Evolutionary conservation across 2,888 invertebrate genomes (phyloP), one percentile per base, ranked within the genome.

Genomic region (Lamellibrachia satsuma): DNA sequence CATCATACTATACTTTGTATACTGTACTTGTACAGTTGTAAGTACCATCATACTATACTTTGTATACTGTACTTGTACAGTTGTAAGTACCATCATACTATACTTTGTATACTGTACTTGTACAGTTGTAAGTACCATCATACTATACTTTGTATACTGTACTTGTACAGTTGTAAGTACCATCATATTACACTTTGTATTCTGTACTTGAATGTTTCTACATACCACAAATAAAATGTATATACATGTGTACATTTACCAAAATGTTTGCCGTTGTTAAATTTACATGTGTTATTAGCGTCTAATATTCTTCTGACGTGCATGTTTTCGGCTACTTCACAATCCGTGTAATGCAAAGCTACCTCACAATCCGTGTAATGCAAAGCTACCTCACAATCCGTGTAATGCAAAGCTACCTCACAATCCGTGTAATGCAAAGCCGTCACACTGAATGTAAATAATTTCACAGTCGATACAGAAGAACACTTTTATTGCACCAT

Each of bases 191-290:
- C 22, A 22, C 22, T 11, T 75, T 75, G 75, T 75, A 15, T 75
- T 22, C 11, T 75, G 22, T 75, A 75, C 75, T 75, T 11, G 75
- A 75, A 75, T 22, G 15, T 11, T 75, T 75, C 75, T 75, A 22
- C n/a, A 75, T 75, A 75, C 75, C 75, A 75, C n/a, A n/a, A 75
- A 75, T 75, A 75, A 75, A 75, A 75, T 75, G 75, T 75, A 75
- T 75, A 75, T n/a, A 75, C 2, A n/a, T 22, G 22, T 75, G 22
- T 75, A 75, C 15, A 75, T 75, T n/a, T 75, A 75, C 75, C 22
- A 22, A 11, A 75, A 75, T 75, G 75, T 22, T 55, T 55, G 55
- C 39, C 39, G 39, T 55, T 55, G 55, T 55, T 55, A 1, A 7
- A 55, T 9, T 9, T 55, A 55, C 55, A 55, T 3, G 55, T 75